Base-by-base conservation (phyloP, 1,140 invertebrate genomes). In the Psilanteris sp. region DNA sequence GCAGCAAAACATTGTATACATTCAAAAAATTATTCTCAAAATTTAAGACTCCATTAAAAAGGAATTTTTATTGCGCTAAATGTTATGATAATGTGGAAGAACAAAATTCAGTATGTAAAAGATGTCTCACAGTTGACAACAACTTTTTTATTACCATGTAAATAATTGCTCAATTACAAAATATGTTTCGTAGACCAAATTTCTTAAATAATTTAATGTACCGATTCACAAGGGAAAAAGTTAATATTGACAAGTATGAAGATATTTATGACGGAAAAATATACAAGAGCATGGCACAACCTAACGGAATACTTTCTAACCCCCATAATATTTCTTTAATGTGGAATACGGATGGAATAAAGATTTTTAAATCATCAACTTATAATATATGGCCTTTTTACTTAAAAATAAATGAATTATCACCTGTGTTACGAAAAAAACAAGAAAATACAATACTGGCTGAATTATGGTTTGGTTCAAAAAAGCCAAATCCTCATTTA, bases 241-340 rank as follows among this genome's bases (percentile, higher is more conserved):
- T 46, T 18, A 46, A 52, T 64, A 3, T 10, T 0, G 22, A 67
- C 2, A 79, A 75, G 54, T 67, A 44, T 8, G 74, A 77, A 44
- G 76, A 73, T 9, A 76, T 80, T 16, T 78, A 70, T 34, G 79
- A 78, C 20, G 75, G 67, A 8, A 6, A 26, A 1, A 15, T 77
- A 11, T 77, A 77, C 26, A 71, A 67, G 13, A n/a, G n/a, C n/a
- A n/a, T n/a, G n/a, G n/a, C n/a, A n/a, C n/a, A n/a, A n/a, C n/a
- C n/a, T n/a, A n/a, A n/a, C n/a, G n/a, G n/a, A n/a, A n/a, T n/a
- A n/a, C n/a, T n/a, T n/a, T n/a, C n/a, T n/a, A n/a, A n/a, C n/a
- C n/a, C n/a, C n/a, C n/a, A n/a, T n/a, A n/a, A n/a, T n/a, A n/a
- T n/a, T n/a, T n/a, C n/a, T n/a, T n/a, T n/a, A n/a, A n/a, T n/a